phyloP scores from a whole-genome alignment of 2,888 invertebrate genomes.

The Nymphalis polychloros region DNA sequence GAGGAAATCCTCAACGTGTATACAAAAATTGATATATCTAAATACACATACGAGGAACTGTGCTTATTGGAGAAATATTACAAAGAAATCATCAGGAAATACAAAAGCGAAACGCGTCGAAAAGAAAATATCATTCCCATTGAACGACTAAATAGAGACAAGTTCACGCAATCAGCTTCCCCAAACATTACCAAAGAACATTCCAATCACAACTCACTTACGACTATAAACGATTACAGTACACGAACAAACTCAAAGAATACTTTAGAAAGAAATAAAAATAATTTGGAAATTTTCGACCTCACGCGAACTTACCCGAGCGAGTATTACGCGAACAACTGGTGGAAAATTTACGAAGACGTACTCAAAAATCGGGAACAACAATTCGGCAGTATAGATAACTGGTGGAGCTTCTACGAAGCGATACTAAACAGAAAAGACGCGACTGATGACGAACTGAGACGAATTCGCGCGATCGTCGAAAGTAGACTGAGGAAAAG shows the following conservation, averaged over 20 bases:
- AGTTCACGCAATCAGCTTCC: constrained; percentile 46
- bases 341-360: constrained; percentile 78
- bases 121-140: constrained; percentile 59
- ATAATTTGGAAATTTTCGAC: constrained; percentile 66
- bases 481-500: constrained; percentile 53
- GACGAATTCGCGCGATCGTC: constrained; percentile 56
- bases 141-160: constrained; percentile 47
- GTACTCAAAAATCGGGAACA: constrained; percentile 67
- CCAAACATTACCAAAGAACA: constrained; percentile 56
- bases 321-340: constrained; percentile 77
- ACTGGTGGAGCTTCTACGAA: constrained; percentile 78
- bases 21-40: constrained; percentile 67
- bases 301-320: constrained; percentile 69
- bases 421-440: constrained; percentile 61
- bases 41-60: constrained; percentile 73
- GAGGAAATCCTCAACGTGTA: constrained; percentile 71
- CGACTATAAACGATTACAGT: constrained; percentile 55
- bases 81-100: constrained; percentile 71
- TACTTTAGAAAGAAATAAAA: constrained; percentile 50
- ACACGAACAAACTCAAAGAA: constrained; percentile 48
- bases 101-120: constrained; percentile 53
- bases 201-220: constrained; percentile 51
- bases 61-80: constrained; percentile 74
- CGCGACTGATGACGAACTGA: constrained; percentile 57
- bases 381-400: constrained; percentile 75